Base-by-base conservation (phyloP, 2,888 invertebrate genomes). In the Microctonus hyperodae region DNA sequence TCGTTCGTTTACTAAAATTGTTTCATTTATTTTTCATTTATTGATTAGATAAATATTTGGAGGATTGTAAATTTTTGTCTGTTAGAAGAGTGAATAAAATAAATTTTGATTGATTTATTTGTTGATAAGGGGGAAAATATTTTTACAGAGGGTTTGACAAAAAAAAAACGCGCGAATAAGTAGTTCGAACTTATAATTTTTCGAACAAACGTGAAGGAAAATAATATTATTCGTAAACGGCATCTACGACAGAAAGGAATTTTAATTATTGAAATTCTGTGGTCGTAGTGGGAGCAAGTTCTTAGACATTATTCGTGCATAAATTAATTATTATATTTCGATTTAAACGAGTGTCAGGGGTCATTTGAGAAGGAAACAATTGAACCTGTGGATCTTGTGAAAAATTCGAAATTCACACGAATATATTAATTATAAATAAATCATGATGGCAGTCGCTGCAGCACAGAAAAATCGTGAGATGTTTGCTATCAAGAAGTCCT, bases 401-500 rank as follows among this genome's bases (percentile, higher is more conserved):
- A 67, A 23, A 55, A 56, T 31, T 22, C 28, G 22, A 33, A 20
- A 31, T 51, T 35, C 23, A 16, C 40, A 23, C 16, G 33, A 40
- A 7, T 22, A 55, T 31, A 67, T 58, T 53, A 40, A n/a, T n/a
- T n/a, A n/a, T n/a, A 57, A 58, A 53, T 22, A 28, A 61, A 72
- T 70, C 75, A 90, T 88, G 88, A 94, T 94, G 91, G 93, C 94
- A 86, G 94, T 94, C 82, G 93, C 94, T 84, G 93, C 94, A 85
- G 94, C 94, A 74, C 94, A 95, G 88, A 95, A 95, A 88, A 96
- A 94, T 87, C 92, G 96, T 85, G 95, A 96, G 87, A 93, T 95
- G 92, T 96, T 96, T 90, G 95, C 96, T 85, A 96, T 96, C 88
- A 96, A 96, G 88, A 96, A 96, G 85, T 95, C 95, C 75, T 96